Evolutionary conservation across 2,113 vertebrate species (phyloP), one percentile per base, ranked within the genome.

Genomic region (Asarcornis scutulata): DNA sequence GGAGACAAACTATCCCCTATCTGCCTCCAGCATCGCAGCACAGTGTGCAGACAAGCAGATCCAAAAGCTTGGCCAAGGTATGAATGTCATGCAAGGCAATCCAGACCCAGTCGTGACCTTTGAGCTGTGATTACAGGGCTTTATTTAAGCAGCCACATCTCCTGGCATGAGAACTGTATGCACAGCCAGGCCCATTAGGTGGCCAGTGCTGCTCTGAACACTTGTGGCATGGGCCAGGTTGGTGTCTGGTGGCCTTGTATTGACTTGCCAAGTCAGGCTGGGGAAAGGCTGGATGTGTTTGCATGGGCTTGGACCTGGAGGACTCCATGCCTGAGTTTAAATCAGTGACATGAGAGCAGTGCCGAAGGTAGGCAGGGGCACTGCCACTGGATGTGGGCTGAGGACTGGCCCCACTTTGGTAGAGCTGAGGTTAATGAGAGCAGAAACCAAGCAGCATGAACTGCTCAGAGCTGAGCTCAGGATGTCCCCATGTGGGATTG

Each of bases 11-110:
- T 6, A 13, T 14, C 36, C 36, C 1, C 20, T 7, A 44, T 23
- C 32, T 66, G 63, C 15, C 55, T 60, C 42, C n/a, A 23, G 40
- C 68, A 18, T 22, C 5, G 2, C 0, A 0, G 21, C 44, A 25
- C 0, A 0, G 26, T 10, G 55, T 60, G 31, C 40, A 18, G 36
- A 11, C 10, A 20, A 56, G 62, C 18, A 42, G 38, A 60, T 75
- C 31, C 26, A 59, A 56, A 21, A 38, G 4, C 36, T 78, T 27
- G 31, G 0, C 31, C 14, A 16, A 26, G 23, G 6, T 8, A 18
- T 4, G 7, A 29, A 11, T 1, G 3, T 11, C 34, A 3, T 0
- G 4, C 40, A 17, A 17, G 67, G 9, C 34, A 31, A 23, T 20
- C 71, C 75, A 80, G 55, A 32, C 14, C 12, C 53, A 48, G 11